Conservation (phyloP, 1,140 invertebrate species). For the Bradysia coprophila region DNA sequence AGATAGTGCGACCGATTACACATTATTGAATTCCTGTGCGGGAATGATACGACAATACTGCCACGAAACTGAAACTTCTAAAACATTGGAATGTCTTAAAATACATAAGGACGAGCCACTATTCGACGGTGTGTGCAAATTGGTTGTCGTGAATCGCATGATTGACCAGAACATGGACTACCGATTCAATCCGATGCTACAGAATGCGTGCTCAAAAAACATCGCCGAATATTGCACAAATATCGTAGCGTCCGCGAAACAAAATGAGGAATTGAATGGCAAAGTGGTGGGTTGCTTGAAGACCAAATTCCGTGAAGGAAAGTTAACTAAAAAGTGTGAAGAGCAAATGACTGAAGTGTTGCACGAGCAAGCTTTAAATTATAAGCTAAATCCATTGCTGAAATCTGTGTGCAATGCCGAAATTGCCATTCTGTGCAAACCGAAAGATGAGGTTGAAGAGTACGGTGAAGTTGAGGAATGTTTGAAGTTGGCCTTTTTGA, state of each 20-base stretch:
- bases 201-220: conserved; percentile 55
- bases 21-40: conserved; percentile 62
- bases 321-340: conserved; percentile 55
- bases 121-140: conserved; percentile 74
- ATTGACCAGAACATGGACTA: conserved; percentile 85
- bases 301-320: conserved; percentile 53
- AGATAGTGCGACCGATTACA: conserved; percentile 72
- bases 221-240: conserved; percentile 46
- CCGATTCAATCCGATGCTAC: conserved; percentile 74
- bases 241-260: conserved; percentile 19
- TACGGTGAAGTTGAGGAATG: conserved; percentile 62
- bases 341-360: conserved; percentile 63
- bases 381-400: conserved; percentile 67
- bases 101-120: conserved; percentile 55
- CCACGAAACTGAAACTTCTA: conserved; percentile 40
- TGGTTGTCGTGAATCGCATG: conserved; percentile 72
- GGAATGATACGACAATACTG: conserved; percentile 71
- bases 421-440: conserved; percentile 39
- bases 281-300: conserved; percentile 54
- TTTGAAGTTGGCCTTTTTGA: conserved; percentile 59
- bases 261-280: conserved; percentile 38
- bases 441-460: conserved; percentile 29
- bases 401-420: conserved; percentile 55
- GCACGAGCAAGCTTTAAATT: conserved; percentile 72
- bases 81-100: conserved; percentile 54